Conservation (phyloP, 2,797 vertebrate species). For the Periophthalmus magnuspinnatus region DNA sequence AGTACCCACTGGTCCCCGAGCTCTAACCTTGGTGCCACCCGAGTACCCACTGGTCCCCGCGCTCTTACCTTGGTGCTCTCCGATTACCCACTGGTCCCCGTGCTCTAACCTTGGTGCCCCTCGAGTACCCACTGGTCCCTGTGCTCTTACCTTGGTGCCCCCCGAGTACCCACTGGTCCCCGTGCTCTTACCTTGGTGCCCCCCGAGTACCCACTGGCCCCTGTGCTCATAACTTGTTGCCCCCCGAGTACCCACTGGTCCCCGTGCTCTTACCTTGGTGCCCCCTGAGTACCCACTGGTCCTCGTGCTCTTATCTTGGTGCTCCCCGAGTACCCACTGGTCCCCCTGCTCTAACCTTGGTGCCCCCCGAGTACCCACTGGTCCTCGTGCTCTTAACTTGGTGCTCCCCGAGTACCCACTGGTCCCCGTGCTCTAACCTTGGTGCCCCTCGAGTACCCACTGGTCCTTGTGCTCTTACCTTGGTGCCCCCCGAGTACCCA, state of each 20-base stretch:
- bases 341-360: neutral
- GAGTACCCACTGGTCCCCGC: conserved; percentile 75
- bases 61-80: conserved; percentile 83
- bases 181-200: conserved; percentile 84
- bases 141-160: neutral
- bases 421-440: conserved; percentile 86
- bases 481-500: conserved; percentile 80
- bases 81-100: conserved; percentile 84
- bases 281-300: conserved; percentile 84
- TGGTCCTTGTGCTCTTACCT: conserved; percentile 75
- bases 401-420: conserved; percentile 95
- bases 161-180: neutral
- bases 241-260: conserved; percentile 76
- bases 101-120: conserved; percentile 72
- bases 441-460: conserved; percentile 44
- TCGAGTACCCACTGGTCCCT: too few species aligned
- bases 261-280: conserved; percentile 75
- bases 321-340: too few species aligned
- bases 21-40: conserved; percentile 52
- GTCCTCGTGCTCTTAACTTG: conserved; percentile 72
- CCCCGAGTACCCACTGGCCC: conserved; percentile 94
- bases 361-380: neutral
- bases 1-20: conserved; percentile 96
- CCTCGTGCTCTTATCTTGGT: conserved; percentile 80
- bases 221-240: conserved; percentile 76